Base-by-base conservation (phyloP, 1,140 invertebrate genomes). In the Limonius californicus region DNA sequence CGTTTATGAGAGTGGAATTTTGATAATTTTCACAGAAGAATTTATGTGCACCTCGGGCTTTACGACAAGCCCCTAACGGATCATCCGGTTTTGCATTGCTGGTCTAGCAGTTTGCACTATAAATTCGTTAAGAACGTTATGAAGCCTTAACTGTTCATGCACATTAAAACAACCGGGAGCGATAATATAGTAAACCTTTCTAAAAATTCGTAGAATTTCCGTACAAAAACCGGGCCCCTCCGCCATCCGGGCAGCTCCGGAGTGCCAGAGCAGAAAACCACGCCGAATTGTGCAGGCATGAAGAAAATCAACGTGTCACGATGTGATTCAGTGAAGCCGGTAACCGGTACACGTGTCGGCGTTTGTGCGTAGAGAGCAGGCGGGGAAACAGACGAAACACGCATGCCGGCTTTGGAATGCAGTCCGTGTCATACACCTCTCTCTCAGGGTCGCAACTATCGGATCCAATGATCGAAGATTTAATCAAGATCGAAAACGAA, bases 381-480 rank as follows among this genome's bases (percentile, higher is more conserved):
- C 23, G 59, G 59, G 43, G 45, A 60, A 15, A 60, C 21, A 47
- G 47, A 23, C 23, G 59, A 30, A 53, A 60, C 32, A 60, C 59
- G 59, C 59, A 60, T 60, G 45, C 59, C 27, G 59, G 45, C 50
- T 54, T 12, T 54, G 59, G 59, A 60, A 60, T 60, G 59, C 59
- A 54, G 59, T 60, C 47, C 57, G 57, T 59, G 57, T 50, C 30
- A 50, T 59, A 42, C 20, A 59, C 57, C 57, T 59, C 57, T 43
- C 56, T 57, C 43, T 57, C 35, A 21, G 43, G 32, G 56, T 57
- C 32, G 30, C 19, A 15, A 57, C 20, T 54, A 54, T 54, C 50
- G 6, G 50, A 23, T 54, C 50, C 50, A 23, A 16, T 21, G 12
- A 20, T 27, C 14, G 27, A 12, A 23, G 27, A 54, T 54, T 54